These are phyloP conservation scores for Ichneumon xanthorius DNA, from an alignment of 2,888 invertebrate genomes.

Conservation along the genomic window DNA sequence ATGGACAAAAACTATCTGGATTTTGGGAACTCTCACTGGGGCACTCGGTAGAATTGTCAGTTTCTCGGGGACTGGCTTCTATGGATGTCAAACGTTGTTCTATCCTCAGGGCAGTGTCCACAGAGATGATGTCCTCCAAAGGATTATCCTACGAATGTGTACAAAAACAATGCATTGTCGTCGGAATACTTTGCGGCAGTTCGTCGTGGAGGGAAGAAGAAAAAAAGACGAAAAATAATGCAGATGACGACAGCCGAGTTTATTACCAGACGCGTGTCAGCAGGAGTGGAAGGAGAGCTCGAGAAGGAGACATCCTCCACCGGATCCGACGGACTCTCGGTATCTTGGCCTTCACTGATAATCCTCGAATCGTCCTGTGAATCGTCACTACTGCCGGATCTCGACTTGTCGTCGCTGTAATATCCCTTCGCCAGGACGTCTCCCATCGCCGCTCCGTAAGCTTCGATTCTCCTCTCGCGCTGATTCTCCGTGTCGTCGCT, in stretches of 20 bases:
- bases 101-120: conserved; percentile 48
- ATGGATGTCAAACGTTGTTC: conserved; percentile 14
- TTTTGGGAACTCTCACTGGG: conserved; percentile 52
- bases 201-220: not conserved
- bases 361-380: conserved; percentile 64
- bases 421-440: conserved; percentile 82
- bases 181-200: not conserved
- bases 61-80: not conserved
- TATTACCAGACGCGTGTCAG: conserved; percentile 62
- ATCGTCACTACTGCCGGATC: conserved; percentile 62
- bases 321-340: conserved; percentile 67
- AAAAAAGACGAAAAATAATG: conserved; percentile 8
- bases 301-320: conserved; percentile 69
- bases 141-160: conserved; percentile 10
- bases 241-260: not conserved
- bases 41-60: conserved; percentile 28
- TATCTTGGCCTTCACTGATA: conserved; percentile 61
- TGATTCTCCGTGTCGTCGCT: conserved; percentile 75
- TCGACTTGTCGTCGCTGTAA: conserved; percentile 72
- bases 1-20: conserved; percentile 76
- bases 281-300: conserved; percentile 64
- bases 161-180: not conserved
- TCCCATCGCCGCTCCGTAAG: conserved; percentile 79
- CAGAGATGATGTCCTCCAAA: conserved; percentile 18
- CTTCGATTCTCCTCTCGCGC: conserved; percentile 76